These are phyloP conservation scores for Heteropelma amictum DNA, from an alignment of 2,888 invertebrate genomes.

Conservation along the genomic window DNA sequence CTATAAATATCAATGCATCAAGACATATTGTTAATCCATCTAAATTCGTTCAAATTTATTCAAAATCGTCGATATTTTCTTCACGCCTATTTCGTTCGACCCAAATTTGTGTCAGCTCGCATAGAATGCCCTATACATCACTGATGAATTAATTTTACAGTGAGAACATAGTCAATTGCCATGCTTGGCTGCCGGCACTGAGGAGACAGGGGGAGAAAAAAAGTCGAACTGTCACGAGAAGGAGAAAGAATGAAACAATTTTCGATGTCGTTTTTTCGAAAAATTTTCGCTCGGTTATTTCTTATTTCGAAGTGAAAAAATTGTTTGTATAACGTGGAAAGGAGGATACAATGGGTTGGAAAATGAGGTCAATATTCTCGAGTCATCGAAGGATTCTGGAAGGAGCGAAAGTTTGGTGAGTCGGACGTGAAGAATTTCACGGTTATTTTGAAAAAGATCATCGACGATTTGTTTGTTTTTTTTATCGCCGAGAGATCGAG, in stretches of 20 bases:
- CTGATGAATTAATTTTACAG: too few relatives aligned
- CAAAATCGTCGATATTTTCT: too few relatives aligned
- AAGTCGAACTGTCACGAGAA: not conserved
- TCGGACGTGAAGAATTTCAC: not conserved
- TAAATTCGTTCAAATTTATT: too few relatives aligned
- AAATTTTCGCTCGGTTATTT: too few relatives aligned
- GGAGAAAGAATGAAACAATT: too few relatives aligned
- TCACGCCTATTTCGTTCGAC: too few relatives aligned
- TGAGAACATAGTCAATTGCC: too few relatives aligned
- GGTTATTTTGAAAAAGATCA: conserved; percentile 13
- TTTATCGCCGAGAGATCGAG: not conserved
- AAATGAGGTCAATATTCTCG: conserved; percentile 10
- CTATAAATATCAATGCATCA: too few relatives aligned
- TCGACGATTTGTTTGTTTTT: not conserved
- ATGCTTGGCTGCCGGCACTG: not conserved
- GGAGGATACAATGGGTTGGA: not conserved
- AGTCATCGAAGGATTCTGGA: conserved; percentile 23
- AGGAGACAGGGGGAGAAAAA: conserved; percentile 13
- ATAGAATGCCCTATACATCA: too few relatives aligned
- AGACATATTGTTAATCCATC: too few relatives aligned
- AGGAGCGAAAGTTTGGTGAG: conserved; percentile 42
- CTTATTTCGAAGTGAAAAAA: not conserved
- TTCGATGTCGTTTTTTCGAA: too few relatives aligned
- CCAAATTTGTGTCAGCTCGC: too few relatives aligned
- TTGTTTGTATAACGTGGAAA: not conserved